Conservation (phyloP, 2,888 invertebrate genomes). For the Salpingus planirostris region DNA sequence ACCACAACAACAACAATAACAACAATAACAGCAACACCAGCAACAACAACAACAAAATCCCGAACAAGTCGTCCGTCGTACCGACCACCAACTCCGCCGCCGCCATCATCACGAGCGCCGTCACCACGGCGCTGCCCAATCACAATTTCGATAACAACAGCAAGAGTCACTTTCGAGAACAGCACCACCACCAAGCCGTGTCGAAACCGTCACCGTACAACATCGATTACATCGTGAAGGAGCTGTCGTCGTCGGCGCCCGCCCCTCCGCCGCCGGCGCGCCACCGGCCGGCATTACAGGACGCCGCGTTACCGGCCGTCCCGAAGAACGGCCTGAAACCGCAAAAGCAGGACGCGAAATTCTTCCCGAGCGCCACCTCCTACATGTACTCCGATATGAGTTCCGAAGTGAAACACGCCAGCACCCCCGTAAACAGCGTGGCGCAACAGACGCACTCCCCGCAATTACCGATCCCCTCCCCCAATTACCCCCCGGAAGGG, state of each 20-base stretch:
- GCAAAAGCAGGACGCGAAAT: neutral
- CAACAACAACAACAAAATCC: slow-evolving; percentile 3
- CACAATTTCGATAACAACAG: no score
- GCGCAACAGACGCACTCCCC: slow-evolving; percentile 34
- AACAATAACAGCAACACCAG: slow-evolving; percentile 9
- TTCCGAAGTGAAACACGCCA: slow-evolving; percentile 35
- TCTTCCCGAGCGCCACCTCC: slow-evolving; percentile 9
- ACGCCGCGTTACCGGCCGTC: slow-evolving; percentile 1
- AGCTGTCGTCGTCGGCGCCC: slow-evolving; percentile 5
- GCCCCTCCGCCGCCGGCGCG: slow-evolving; percentile 1
- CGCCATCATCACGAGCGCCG: no score
- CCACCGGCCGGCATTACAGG: slow-evolving; percentile 1
- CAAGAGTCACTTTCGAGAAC: no score
- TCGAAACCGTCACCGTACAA: slow-evolving; percentile 19
- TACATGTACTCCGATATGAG: slow-evolving; percentile 26
- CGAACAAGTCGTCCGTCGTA: no score
- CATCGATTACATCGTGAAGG: slow-evolving; percentile 23
- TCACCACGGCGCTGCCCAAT: no score
- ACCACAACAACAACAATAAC: slow-evolving; percentile 1
- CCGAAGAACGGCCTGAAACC: neutral
- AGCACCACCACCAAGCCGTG: slow-evolving; percentile 15
- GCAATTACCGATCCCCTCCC: slow-evolving; percentile 36
- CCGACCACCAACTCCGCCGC: no score
- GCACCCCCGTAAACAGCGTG: slow-evolving; percentile 29
- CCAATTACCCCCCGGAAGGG: slow-evolving; percentile 35